Evolutionary conservation across 2,888 invertebrate genomes (phyloP).

Genomic region (Fragum sueziense): DNA sequence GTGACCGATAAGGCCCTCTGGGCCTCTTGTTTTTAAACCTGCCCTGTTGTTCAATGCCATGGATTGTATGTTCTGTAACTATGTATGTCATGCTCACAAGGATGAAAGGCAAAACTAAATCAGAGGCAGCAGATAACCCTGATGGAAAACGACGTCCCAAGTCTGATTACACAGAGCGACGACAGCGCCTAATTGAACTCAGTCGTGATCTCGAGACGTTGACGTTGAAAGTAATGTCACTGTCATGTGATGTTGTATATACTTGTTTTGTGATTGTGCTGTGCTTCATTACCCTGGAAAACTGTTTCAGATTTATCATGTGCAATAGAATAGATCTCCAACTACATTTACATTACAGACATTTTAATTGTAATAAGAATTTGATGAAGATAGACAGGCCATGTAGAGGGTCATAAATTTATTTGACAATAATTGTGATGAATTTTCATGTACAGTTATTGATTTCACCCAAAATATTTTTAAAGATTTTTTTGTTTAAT

Average conservation of each 20-base stretch:
- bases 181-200: constrained; percentile 48
- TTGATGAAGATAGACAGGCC: no score
- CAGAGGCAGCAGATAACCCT: not conserved
- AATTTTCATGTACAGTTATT: no score
- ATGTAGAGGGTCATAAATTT: no score
- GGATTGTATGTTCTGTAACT: not conserved
- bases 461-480: no score
- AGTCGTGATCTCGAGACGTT: constrained; percentile 55
- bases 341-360: not conserved
- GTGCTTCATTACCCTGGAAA: not conserved
- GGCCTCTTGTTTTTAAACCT: no score
- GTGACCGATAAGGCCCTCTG: no score
- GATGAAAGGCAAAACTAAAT: constrained; percentile 4
- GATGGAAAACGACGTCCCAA: constrained; percentile 26
- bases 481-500: no score
- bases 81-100: constrained; percentile 21
- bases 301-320: not conserved
- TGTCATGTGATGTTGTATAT: not conserved
- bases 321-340: not conserved
- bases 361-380: no score
- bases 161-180: constrained; percentile 51
- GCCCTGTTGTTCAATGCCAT: no score
- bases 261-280: not conserved
- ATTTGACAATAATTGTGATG: no score
- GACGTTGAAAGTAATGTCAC: constrained; percentile 33